A percentile compares a stretch with the other conserved stretches of the same genome.
Conservation (phyloP, 2,113 vertebrate genomes). For the Chaetodon auriga region DNA sequence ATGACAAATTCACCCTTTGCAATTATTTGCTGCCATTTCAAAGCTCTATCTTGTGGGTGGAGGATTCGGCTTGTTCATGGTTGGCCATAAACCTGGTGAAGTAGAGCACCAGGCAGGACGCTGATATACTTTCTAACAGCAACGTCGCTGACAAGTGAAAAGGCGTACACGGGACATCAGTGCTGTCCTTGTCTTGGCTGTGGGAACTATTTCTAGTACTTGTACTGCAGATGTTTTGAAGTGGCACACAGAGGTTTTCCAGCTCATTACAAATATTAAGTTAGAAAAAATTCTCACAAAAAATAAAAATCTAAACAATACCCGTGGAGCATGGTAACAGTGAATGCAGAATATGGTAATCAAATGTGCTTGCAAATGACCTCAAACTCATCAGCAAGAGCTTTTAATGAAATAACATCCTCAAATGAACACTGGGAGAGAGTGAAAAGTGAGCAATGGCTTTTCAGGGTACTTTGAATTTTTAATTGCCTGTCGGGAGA, state of each 20-base stretch:
- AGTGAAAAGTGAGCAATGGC: conserved; percentile 87
- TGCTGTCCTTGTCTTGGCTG: conserved; percentile 47
- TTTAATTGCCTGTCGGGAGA: conserved; percentile 88
- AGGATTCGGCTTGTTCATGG: conserved; percentile 66
- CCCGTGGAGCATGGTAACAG: conserved; percentile 53
- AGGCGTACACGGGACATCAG: conserved; percentile 28
- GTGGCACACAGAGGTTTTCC: not conserved
- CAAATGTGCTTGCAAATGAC: conserved; percentile 83
- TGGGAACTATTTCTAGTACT: conserved; percentile 14
- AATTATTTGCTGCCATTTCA: conserved; percentile 81
- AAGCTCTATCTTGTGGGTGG: conserved; percentile 73
- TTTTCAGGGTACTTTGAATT: conserved; percentile 85
- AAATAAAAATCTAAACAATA: conserved; percentile 39
- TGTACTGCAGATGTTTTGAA: not conserved
- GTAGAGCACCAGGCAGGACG: conserved; percentile 47
- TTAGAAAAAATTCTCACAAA: conserved; percentile 17
- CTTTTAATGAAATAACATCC: conserved; percentile 89
- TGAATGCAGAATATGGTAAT: conserved; percentile 77
- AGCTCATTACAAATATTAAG: conserved; percentile 6
- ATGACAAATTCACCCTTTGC: conserved; percentile 82
- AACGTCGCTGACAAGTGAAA: conserved; percentile 70
- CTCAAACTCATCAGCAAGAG: conserved; percentile 85
- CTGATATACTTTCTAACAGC: conserved; percentile 69
- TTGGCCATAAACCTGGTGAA: conserved; percentile 72
- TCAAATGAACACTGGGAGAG: conserved; percentile 84